Base-by-base conservation (phyloP, 2,888 invertebrate species). In the Platycheirus albimanus region DNA sequence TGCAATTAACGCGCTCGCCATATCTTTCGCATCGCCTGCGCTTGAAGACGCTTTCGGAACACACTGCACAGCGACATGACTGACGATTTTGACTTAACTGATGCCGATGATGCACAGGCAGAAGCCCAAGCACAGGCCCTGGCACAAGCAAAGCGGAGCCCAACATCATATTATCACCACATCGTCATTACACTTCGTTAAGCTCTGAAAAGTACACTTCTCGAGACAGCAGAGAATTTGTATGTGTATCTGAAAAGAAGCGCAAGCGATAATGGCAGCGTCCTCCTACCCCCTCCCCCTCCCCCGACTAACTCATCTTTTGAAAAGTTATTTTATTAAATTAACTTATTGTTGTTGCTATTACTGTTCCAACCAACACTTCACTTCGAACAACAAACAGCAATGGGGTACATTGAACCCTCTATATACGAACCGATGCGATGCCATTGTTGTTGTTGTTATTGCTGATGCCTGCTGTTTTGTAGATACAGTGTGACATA, bases 121-220 rank as follows among this genome's bases (percentile, higher is more conserved):
- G n/a, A 41, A 28, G 13, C 56, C 10, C 13, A 13, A 8, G 7
- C 30, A 38, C 15, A 43, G 3, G 20, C 2, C 36, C n/a, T n/a
- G n/a, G n/a, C n/a, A n/a, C n/a, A n/a, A n/a, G n/a, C n/a, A n/a
- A n/a, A 41, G 13, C 13, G 41, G 30, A n/a, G n/a, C n/a, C n/a
- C n/a, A n/a, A n/a, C 13, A 41, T 15, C 28, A 61, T 24, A 33
- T 28, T 38, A 66, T n/a, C 63, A 58, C n/a, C 38, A 49, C 70
- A 63, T 52, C 45, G 47, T 47, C 70, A 76, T 81, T 77, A 81
- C 71, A 81, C 71, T 81, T 81, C 67, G 81, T 81, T 81, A 81
- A 77, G 81, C 81, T 77, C 81, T 77, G 28, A 54, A 81, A 81
- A 76, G 49, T 76, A 51, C 7, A 36, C n/a, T 4, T 17, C 66